phyloP scores from a whole-genome alignment of 2,797 vertebrate genomes.

The Alfaro cultratus region DNA sequence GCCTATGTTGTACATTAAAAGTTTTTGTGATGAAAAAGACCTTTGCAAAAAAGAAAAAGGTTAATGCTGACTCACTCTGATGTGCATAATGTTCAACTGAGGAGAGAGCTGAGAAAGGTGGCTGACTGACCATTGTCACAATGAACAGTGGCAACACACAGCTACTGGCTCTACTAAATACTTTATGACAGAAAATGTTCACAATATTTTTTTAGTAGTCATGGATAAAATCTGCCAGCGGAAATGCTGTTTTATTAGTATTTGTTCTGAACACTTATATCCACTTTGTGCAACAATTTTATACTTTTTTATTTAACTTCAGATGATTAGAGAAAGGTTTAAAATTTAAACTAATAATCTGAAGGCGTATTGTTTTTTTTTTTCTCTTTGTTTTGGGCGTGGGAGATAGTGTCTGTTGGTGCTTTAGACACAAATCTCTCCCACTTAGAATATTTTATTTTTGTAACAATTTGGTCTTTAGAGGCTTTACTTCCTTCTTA shows the following conservation, averaged over 20 bases:
- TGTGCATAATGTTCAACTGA: not conserved
- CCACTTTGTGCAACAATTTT: not conserved
- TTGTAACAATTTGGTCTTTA: not conserved
- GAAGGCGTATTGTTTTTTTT: not conserved
- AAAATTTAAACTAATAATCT: not conserved
- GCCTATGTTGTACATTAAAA: not conserved
- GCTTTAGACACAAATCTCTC: not conserved
- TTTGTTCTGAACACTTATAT: not conserved
- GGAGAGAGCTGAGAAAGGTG: not conserved
- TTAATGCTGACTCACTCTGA: constrained; percentile 5
- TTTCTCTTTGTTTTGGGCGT: not conserved
- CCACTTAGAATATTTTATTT: not conserved
- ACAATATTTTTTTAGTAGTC: not conserved
- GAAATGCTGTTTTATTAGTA: not conserved
- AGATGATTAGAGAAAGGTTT: not conserved
- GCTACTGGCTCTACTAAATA: not conserved
- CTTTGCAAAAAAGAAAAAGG: not conserved
- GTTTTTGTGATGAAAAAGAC: not conserved
- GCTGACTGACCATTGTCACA: not conserved
- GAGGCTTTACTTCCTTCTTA: constrained; percentile 2
- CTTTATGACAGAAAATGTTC: not conserved
- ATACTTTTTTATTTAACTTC: not conserved
- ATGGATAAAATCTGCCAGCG: not conserved
- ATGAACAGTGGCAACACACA: not conserved
- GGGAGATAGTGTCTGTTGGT: not conserved